These are phyloP conservation scores for Notolabrus celidotus DNA, from an alignment of 2,797 vertebrate species.

Conservation along the genomic window DNA sequence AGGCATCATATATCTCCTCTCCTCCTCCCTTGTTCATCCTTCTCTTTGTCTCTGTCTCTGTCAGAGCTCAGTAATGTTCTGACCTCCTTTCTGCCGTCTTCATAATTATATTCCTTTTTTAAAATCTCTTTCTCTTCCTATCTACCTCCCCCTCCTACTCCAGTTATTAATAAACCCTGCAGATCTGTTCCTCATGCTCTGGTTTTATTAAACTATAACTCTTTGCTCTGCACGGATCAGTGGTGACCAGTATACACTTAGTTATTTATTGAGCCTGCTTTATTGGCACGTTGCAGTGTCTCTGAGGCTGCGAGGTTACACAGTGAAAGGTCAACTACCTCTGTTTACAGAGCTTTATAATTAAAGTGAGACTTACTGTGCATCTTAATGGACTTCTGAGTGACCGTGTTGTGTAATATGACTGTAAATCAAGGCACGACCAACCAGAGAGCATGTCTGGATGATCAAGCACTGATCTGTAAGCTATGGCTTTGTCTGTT, in stretches of 20 bases:
- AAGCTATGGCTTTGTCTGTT: background rate
- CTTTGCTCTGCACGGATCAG: slow-evolving; percentile 61
- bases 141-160: background rate
- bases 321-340: slow-evolving; percentile 62
- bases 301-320: slow-evolving; percentile 23
- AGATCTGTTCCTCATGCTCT: slow-evolving; percentile 6
- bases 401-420: slow-evolving; percentile 5
- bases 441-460: background rate
- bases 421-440: slow-evolving; percentile 21
- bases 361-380: background rate
- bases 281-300: slow-evolving; percentile 12
- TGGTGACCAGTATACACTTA: slow-evolving; percentile 25
- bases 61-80: slow-evolving; percentile 5
- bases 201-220: slow-evolving; percentile 61
- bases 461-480: slow-evolving; percentile 19
- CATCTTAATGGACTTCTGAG: slow-evolving; percentile 22
- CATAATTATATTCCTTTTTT: background rate
- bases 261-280: slow-evolving; percentile 37
- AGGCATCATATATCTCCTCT: slow-evolving; percentile 10
- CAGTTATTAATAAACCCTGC: background rate
- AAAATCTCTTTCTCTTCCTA: background rate
- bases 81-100: background rate
- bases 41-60: slow-evolving; percentile 16
- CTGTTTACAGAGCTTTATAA: slow-evolving; percentile 14
- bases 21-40: slow-evolving; percentile 3